Percentiles rank a stretch among this genome's conserved stretches.
These are phyloP conservation scores for Fratercula arctica DNA, from an alignment of 2,797 vertebrate species.

Conservation along the genomic window DNA sequence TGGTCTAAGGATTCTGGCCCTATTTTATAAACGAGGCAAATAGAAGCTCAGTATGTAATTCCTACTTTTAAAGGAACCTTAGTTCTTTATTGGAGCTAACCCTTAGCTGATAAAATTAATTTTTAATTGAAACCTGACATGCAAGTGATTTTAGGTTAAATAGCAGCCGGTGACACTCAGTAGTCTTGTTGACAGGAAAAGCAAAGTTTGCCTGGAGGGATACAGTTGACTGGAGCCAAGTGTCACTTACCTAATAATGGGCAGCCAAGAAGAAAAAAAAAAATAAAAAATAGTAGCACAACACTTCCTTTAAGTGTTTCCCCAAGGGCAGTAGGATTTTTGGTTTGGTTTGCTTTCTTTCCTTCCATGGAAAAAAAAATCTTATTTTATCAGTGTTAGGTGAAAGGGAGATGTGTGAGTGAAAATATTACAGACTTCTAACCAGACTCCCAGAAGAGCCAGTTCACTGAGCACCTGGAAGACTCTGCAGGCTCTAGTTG, in stretches of 20 bases:
- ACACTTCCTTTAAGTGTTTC: background rate
- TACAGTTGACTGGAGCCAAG: background rate
- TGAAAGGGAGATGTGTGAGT: background rate
- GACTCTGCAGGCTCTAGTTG: background rate
- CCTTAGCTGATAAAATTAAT: background rate
- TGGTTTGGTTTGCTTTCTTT: background rate
- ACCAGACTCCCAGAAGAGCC: background rate
- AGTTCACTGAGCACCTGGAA: background rate
- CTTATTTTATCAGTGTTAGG: background rate
- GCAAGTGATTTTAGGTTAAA: background rate
- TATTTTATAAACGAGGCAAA: background rate
- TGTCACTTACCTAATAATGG: background rate
- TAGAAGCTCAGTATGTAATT: background rate
- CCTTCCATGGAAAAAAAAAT: background rate
- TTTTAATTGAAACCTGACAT: background rate
- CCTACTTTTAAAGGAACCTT: background rate
- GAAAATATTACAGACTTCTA: background rate
- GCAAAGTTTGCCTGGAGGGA: background rate
- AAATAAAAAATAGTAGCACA: background rate
- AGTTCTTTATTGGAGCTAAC: background rate
- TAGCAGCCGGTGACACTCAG: background rate
- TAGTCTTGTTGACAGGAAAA: background rate
- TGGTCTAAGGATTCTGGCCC: fast-evolving
- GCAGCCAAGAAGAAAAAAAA: background rate
- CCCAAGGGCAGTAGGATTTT: background rate